Base-by-base conservation (phyloP, 2,888 invertebrate genomes). In the Callosobruchus maculatus region DNA sequence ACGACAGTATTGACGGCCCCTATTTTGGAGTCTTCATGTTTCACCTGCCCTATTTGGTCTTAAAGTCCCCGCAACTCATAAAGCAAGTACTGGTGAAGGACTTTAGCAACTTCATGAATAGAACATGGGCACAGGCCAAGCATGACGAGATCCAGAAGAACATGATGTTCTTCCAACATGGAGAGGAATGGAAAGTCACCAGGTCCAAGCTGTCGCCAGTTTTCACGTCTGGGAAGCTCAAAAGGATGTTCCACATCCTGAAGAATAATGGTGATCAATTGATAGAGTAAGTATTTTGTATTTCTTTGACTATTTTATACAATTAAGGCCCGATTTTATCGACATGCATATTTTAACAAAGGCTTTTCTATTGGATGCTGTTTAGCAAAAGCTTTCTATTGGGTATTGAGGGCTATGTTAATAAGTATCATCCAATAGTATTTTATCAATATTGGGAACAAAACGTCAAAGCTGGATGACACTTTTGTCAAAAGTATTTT, bases 161-260 rank as follows among this genome's bases (percentile, higher is more conserved):
- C 31, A 73, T 73, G 73, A 71, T 89, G 67, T 84, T 89, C 74
- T 85, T 86, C 1, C 77, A 88, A 72, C 87, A 86, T 74, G 89
- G 88, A 73, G 87, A 88, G 0, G 86, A 87, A 1, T 91, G 91
- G 91, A 89, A 88, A 79, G 84, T 84, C 67, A 80, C 90, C 22
- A 84, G 91, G 22, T 81, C 86, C 0, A 89, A 89, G 77, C 82
- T 90, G 67, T 88, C 89, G 0, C 90, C 90, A 0, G 88, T 89
- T 0, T 88, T 91, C 79, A 89, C 90, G 0, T 86, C 88, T 0
- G 89, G 89, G n/a, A 91, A 90, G 81, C 83, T 91, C 74, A 90
- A 88, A 80, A 83, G 82, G 68, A 89, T 90, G 89, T 85, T 88
- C 22, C 85, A 86, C 0, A 80, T 88, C 18, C 86, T 89, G 76